phyloP scores from a whole-genome alignment of 2,113 vertebrate species.

The Talpa occidentalis region DNA sequence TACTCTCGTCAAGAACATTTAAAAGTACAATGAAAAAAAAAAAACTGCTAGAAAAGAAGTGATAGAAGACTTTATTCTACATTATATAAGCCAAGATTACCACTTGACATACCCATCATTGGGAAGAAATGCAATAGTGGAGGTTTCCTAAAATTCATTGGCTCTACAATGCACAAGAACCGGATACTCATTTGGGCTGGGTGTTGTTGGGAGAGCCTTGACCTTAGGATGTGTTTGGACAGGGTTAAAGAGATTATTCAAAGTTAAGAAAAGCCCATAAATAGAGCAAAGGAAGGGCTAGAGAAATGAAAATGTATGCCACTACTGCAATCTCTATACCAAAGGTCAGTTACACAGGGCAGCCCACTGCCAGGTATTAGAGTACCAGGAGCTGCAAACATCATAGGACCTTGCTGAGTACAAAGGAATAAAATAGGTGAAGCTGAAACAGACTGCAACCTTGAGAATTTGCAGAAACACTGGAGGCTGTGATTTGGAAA shows the following conservation, averaged over 20 bases:
- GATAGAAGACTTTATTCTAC: background rate
- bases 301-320: background rate
- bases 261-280: background rate
- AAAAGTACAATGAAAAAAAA: background rate
- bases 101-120: background rate
- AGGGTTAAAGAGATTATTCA: background rate
- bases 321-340: background rate
- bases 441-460: background rate
- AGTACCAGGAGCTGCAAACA: background rate
- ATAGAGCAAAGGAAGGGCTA: background rate
- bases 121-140: background rate
- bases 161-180: background rate
- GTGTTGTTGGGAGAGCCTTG: background rate
- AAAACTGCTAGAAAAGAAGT: background rate
- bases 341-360: background rate
- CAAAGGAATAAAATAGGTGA: background rate
- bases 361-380: background rate
- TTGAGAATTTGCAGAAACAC: background rate
- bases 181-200: background rate
- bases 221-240: background rate
- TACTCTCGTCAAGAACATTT: conserved; percentile 1
- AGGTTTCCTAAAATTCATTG: background rate
- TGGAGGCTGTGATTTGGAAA: background rate
- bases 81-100: background rate
- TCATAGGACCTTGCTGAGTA: too few species aligned